phyloP scores from a whole-genome alignment of 2,113 vertebrate genomes.

The Hypomesus transpacificus region DNA sequence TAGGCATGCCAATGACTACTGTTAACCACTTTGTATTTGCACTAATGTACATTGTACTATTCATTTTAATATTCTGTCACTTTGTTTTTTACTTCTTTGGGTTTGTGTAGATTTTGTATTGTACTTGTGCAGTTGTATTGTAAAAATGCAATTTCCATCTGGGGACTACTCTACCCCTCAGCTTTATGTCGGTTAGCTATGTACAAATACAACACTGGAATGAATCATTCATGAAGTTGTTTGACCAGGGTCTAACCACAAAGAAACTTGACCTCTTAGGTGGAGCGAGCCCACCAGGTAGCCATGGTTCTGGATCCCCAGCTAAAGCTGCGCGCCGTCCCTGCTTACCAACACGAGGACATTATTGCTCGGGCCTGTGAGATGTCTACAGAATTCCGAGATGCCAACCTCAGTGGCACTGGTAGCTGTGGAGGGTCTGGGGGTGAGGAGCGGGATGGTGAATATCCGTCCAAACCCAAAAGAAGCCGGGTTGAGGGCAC shows the following conservation, averaged over 20 bases:
- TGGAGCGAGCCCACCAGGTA: conserved; percentile 93
- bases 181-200: too few relatives aligned
- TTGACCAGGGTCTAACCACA: not conserved
- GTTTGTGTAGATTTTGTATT: too few relatives aligned
- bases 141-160: too few relatives aligned
- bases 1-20: too few relatives aligned
- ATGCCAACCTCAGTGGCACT: conserved; percentile 69
- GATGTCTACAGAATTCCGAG: conserved; percentile 81
- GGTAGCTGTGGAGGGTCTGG: conserved; percentile 71
- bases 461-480: conserved; percentile 77
- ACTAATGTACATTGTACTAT: too few relatives aligned
- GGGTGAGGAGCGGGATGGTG: conserved; percentile 80
- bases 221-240: too few relatives aligned
- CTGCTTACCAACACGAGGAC: conserved; percentile 95
- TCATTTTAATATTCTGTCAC: too few relatives aligned
- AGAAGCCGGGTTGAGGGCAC: conserved; percentile 77
- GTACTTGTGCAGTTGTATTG: too few relatives aligned
- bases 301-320: conserved; percentile 98
- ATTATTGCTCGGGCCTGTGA: conserved; percentile 93
- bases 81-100: too few relatives aligned
- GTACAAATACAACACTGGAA: too few relatives aligned
- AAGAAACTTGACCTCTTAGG: conserved; percentile 45
- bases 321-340: conserved; percentile 91
- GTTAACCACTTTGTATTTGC: too few relatives aligned
- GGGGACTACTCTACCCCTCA: too few relatives aligned